Evolutionary conservation across 2,888 invertebrate species (phyloP), one percentile per base, ranked within the genome.

Genomic region (Gymnoscelis rufifasciata): DNA sequence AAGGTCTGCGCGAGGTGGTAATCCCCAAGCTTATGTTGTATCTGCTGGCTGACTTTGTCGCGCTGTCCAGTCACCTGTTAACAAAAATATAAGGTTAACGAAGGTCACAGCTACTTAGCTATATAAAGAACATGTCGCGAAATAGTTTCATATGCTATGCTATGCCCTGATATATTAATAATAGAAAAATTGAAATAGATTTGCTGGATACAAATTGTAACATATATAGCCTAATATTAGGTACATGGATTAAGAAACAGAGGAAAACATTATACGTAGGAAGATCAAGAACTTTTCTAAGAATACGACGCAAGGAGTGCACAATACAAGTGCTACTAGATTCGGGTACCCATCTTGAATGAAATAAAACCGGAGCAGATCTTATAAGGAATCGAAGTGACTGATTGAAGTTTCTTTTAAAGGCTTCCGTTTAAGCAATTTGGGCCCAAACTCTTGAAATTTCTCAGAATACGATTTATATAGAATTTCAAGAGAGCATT

Each of bases 21-120:
- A 77, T 92, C 92, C 51, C 93, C 93, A 52, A 94, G 88, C 71
- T 91, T 92, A 60, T 90, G 91, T 76, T 93, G 93, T 65, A 94
- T 93, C 76, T 93, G 92, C 72, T 92, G 92, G 63, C 91, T 92
- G 58, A 90, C 89, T 56, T 88, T 90, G 73, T 92, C 92, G 60
- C 75, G 72, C 75, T 83, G 89, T 66, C 90, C 88, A 57, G 89
- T 90, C 68, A 93, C 92, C 93, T 93, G 89, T 3, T 72, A 15
- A 47, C 35, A 44, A 40, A 31, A 39, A 3, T 24, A 7, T 24
- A 8, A 26, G 14, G 11, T 26, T 26, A 8, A 5, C n/a, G n/a
- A n/a, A n/a, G n/a, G n/a, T n/a, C n/a, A n/a, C n/a, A n/a, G n/a
- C n/a, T n/a, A n/a, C n/a, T n/a, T n/a, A n/a, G n/a, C n/a, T n/a